Conservation (phyloP, 1,140 invertebrate genomes). For the Pachypsylla venusta region DNA sequence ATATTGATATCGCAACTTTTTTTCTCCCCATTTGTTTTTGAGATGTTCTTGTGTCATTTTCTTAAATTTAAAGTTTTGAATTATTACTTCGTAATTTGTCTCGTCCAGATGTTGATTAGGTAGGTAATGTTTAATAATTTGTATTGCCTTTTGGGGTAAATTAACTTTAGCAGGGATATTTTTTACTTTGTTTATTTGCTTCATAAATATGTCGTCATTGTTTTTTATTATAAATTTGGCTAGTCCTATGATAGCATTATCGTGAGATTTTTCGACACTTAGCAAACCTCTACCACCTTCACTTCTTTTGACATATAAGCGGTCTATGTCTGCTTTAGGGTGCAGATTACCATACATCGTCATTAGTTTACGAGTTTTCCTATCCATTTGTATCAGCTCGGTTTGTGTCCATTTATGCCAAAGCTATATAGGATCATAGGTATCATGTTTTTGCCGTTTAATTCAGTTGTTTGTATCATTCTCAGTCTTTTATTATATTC, state of each 20-base stretch:
- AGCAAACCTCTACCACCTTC: slow-evolving; percentile 10
- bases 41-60: background rate
- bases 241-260: background rate
- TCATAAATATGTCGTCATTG: background rate
- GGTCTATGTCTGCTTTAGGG: slow-evolving; percentile 17
- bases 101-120: background rate
- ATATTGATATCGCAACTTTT: slow-evolving; percentile 1
- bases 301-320: slow-evolving; percentile 11
- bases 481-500: background rate
- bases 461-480: background rate
- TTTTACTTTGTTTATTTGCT: background rate
- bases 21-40: slow-evolving; percentile 3
- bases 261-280: background rate
- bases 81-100: background rate
- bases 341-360: slow-evolving; percentile 13
- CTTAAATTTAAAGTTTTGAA: background rate
- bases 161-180: background rate
- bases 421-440: background rate
- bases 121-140: background rate
- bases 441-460: slow-evolving; percentile 1
- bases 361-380: slow-evolving; percentile 15
- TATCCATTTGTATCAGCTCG: slow-evolving; percentile 11
- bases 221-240: background rate
- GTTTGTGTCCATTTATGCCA: slow-evolving; percentile 4
- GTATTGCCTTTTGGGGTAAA: background rate